Base-by-base conservation (phyloP, 2,113 vertebrate genomes). In the Xiphorhynchus elegans region DNA sequence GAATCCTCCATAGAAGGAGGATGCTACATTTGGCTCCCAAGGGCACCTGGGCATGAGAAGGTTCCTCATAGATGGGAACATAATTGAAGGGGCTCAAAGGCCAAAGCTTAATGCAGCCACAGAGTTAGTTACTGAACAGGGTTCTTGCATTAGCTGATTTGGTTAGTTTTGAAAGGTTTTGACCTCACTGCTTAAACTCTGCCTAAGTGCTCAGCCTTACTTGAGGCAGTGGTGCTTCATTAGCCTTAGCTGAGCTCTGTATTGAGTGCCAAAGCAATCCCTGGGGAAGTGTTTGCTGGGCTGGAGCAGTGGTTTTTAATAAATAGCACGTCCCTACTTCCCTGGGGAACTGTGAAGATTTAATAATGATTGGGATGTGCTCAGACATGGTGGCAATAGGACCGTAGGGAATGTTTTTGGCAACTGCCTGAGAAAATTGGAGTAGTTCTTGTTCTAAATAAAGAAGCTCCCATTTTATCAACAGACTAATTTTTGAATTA, bases 381-480 rank as follows among this genome's bases (percentile, higher is more conserved):
- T 94, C 79, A 77, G 72, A 40, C 72, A 17, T 31, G 40, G 93
- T 88, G 83, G 92, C 60, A 56, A 81, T 33, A 70, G 79, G 82
- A 66, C 90, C 0, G 0, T 7, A 17, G 70, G 84, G 94, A 96
- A 78, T 37, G 68, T n/a, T 60, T 88, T 46, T 95, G 95, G 90
- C 92, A 95, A 20, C 42, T 0, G 47, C 52, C 33, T 90, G 83
- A 72, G 88, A 88, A 92, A 81, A 82, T 90, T 60, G 93, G 93
- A 96, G 68, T 53, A 2, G 8, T 60, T 88, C 72, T 75, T 74
- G 72, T 66, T 96, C 92, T 96, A 93, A 96, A 92, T 92, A 92
- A 95, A 94, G 93, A 31, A 70, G 66, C 49, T 84, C 72, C 81
- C 80, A 56, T 64, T 88, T 86, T 94, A 96, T 90, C 93, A 93